A percentile compares a stretch with the other conserved stretches of the same genome.
phyloP scores from a whole-genome alignment of 2,113 vertebrate genomes.

The Upupa epops region DNA sequence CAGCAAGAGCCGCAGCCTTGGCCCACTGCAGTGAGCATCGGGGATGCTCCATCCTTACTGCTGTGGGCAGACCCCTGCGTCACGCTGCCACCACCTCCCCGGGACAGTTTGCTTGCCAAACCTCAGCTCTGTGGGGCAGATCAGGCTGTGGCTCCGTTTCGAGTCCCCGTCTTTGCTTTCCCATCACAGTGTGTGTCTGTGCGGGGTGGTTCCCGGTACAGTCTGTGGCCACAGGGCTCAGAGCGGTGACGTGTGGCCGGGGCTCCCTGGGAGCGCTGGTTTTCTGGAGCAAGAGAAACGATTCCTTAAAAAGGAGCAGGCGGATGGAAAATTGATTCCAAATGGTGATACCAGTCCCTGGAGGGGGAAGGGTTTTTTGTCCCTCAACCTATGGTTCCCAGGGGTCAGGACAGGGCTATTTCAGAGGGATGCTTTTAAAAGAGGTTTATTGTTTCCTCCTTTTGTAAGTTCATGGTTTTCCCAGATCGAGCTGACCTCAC shows the following conservation, averaged over 20 bases:
- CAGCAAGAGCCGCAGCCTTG: neutral
- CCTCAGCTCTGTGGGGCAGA: neutral
- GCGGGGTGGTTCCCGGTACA: accelerated
- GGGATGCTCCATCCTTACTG: neutral
- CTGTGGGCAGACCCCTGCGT: neutral
- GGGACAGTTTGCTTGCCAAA: accelerated
- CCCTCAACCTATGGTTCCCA: neutral
- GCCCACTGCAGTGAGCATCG: accelerated
- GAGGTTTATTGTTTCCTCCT: neutral
- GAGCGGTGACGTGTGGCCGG: accelerated
- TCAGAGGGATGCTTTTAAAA: neutral
- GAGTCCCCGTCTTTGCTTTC: neutral
- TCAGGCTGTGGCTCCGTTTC: accelerated
- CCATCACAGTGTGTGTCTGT: accelerated
- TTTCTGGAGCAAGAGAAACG: slow-evolving; percentile 13
- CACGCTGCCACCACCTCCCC: neutral
- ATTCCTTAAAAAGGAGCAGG: slow-evolving; percentile 55
- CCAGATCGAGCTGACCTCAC: accelerated
- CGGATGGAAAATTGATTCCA: slow-evolving; percentile 32
- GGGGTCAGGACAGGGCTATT: neutral
- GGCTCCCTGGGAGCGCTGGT: neutral
- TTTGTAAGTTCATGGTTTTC: slow-evolving; percentile 5
- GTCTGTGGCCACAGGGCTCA: accelerated
- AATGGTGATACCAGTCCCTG: slow-evolving; percentile 10
- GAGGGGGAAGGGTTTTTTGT: neutral